Evolutionary conservation across 2,113 vertebrate genomes (phyloP).

Genomic region (Cacatua alba): DNA sequence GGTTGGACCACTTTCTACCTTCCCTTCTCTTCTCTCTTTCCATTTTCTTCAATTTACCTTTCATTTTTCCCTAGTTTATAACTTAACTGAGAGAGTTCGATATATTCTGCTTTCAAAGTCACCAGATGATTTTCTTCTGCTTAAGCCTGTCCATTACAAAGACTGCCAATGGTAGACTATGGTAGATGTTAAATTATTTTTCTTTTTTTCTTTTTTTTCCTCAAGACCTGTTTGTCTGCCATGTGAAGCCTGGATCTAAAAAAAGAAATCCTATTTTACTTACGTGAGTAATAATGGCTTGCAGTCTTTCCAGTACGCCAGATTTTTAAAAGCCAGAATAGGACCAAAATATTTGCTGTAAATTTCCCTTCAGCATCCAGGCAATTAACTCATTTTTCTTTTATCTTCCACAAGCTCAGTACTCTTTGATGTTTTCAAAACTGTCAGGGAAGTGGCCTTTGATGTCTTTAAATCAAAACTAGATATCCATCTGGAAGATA

Average conservation of each 20-base stretch:
- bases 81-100: background rate
- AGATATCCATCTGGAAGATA: conserved; percentile 71
- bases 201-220: no score
- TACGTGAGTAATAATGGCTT: background rate
- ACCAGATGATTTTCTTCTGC: background rate
- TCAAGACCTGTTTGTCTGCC: background rate
- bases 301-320: conserved; percentile 15
- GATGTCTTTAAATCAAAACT: conserved; percentile 70
- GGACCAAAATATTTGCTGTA: conserved; percentile 63
- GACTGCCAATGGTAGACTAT: background rate
- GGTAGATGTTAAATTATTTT: background rate
- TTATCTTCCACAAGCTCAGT: conserved; percentile 55
- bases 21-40: background rate
- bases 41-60: background rate
- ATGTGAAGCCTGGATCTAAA: background rate
- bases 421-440: conserved; percentile 65
- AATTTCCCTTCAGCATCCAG: conserved; percentile 53
- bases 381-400: conserved; percentile 66
- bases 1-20: background rate
- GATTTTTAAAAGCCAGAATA: conserved; percentile 46
- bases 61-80: background rate
- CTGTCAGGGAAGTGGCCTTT: conserved; percentile 62
- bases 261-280: background rate
- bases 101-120: background rate
- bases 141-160: background rate